These are phyloP conservation scores for Enteromius paludinosus DNA, from an alignment of 2,797 vertebrate genomes.

Conservation along the genomic window DNA sequence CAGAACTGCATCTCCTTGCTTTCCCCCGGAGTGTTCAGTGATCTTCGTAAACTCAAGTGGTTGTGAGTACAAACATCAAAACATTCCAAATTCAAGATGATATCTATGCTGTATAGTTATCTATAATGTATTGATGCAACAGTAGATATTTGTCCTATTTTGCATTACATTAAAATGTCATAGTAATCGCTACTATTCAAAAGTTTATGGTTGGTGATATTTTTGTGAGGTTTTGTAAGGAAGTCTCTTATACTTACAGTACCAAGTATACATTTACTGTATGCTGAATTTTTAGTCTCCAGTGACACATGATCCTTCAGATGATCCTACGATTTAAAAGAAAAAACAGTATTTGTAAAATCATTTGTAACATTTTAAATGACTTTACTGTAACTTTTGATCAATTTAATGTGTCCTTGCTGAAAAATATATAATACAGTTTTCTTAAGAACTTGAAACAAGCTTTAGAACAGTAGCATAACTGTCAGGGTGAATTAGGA, in stretches of 20 bases:
- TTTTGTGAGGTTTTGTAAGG: too few species aligned
- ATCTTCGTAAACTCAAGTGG: constrained; percentile 70
- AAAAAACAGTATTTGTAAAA: too few species aligned
- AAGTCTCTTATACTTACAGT: too few species aligned
- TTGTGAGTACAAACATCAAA: constrained; percentile 65
- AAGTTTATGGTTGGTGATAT: too few species aligned
- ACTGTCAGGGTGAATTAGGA: not conserved
- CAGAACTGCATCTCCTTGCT: constrained; percentile 71
- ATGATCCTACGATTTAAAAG: not conserved
- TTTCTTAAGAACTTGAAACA: not conserved
- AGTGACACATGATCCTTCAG: not conserved
- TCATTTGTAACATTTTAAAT: not conserved
- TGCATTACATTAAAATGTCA: not conserved
- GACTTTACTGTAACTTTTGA: not conserved
- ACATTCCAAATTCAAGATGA: not conserved
- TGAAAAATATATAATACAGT: not conserved
- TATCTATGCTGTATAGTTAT: not conserved
- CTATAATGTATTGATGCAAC: not conserved
- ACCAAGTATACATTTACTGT: too few species aligned
- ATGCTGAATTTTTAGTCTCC: not conserved
- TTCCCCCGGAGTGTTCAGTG: constrained; percentile 68
- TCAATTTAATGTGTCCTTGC: not conserved
- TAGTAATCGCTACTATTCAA: not conserved
- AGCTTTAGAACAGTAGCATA: not conserved
- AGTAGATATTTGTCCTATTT: not conserved